Evolutionary conservation across 2,797 vertebrate genomes (phyloP).

Genomic region (Alcedo atthis): DNA sequence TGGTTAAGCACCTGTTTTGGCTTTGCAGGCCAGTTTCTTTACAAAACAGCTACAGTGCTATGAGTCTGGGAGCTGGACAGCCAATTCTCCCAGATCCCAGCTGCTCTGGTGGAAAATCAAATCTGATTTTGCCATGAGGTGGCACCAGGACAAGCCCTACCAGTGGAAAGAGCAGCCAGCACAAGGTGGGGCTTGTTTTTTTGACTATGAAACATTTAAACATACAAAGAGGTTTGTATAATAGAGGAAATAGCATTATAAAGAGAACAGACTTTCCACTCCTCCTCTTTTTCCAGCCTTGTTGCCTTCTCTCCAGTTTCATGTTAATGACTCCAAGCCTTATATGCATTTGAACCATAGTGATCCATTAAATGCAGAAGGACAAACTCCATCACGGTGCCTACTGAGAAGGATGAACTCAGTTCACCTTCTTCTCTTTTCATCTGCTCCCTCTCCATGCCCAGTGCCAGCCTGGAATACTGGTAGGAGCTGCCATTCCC

Average conservation of each 20-base stretch:
- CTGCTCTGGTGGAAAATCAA: background rate
- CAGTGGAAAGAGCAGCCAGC: background rate
- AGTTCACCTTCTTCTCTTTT: background rate
- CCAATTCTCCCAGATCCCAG: background rate
- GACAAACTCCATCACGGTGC: background rate
- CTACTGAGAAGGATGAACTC: background rate
- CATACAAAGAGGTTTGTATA: conserved; percentile 24
- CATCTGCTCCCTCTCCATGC: background rate
- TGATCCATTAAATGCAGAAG: background rate
- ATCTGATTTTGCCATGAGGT: conserved; percentile 19
- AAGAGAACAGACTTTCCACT: conserved; percentile 53
- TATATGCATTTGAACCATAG: background rate
- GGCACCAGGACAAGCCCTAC: conserved; percentile 1
- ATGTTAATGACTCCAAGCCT: background rate
- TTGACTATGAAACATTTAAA: background rate
- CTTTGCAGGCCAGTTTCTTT: background rate
- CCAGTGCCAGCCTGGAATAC: background rate
- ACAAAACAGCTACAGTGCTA: background rate
- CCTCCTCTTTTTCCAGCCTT: conserved; percentile 56
- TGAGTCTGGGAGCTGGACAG: background rate
- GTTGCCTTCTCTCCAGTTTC: background rate
- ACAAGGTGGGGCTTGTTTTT: conserved; percentile 21
- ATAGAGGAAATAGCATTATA: conserved; percentile 58
- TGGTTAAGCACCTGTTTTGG: background rate
- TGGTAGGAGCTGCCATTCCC: background rate